A percentile compares a stretch with the other conserved stretches of the same genome.
Evolutionary conservation across 1,140 invertebrate species (phyloP).

Genomic region (Apolygus lucorum): DNA sequence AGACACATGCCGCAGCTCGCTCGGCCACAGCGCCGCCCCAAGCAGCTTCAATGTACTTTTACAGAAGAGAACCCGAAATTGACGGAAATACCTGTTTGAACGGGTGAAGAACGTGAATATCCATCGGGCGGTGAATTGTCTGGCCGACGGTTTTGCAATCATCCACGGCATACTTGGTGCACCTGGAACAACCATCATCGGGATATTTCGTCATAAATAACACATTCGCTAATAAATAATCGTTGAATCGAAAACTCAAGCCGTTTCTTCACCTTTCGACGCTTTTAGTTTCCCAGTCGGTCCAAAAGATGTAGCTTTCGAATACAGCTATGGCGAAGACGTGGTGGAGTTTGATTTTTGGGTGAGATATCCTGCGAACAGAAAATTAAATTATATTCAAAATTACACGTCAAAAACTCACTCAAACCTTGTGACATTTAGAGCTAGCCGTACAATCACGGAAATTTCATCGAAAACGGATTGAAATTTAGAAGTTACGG

Average conservation of each 20-base stretch:
- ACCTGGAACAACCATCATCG: too few relatives aligned
- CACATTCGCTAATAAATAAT: too few relatives aligned
- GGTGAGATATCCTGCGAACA: conserved; percentile 43
- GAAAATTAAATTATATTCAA: conserved; percentile 22
- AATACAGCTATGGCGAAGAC: conserved; percentile 81
- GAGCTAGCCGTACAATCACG: too few relatives aligned
- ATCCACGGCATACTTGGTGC: conserved; percentile 59
- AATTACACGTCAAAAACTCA: neutral
- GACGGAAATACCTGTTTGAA: conserved; percentile 59
- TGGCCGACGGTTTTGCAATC: conserved; percentile 58
- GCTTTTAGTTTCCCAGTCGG: conserved; percentile 85
- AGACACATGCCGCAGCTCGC: too few relatives aligned
- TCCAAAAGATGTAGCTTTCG: conserved; percentile 82
- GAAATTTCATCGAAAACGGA: too few relatives aligned
- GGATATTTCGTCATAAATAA: neutral
- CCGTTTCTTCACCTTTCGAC: too few relatives aligned
- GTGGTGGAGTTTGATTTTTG: conserved; percentile 61
- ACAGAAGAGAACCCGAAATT: too few relatives aligned
- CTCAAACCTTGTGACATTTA: too few relatives aligned
- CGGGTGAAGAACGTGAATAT: conserved; percentile 73
- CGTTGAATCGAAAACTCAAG: too few relatives aligned
- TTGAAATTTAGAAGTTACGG: too few relatives aligned
- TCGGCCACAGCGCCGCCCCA: too few relatives aligned
- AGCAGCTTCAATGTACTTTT: too few relatives aligned
- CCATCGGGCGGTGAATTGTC: conserved; percentile 78